These are phyloP conservation scores for Trematocara zebra DNA, from an alignment of 2,113 vertebrate genomes.

Conservation along the genomic window DNA sequence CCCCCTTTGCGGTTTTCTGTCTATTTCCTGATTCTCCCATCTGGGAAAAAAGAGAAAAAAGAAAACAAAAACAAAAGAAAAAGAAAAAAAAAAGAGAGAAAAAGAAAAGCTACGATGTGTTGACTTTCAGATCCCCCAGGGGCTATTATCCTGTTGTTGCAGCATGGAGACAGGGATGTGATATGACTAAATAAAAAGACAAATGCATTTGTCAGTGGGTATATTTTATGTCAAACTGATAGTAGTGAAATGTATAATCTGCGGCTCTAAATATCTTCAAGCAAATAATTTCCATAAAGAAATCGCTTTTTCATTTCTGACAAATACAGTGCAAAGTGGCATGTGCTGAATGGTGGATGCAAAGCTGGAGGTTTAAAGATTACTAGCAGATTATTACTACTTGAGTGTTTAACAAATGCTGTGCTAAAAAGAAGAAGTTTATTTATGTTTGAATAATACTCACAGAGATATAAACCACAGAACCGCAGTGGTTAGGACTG, in stretches of 20 bases:
- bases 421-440: not conserved
- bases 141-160: not conserved
- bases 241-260: not conserved
- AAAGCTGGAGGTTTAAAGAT: not conserved
- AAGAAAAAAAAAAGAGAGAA: not conserved
- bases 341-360: not conserved
- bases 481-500: not conserved
- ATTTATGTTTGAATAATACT: not conserved
- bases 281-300: not conserved
- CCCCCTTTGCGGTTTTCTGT: not conserved
- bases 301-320: not conserved
- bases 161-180: not conserved
- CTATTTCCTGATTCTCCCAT: constrained; percentile 2
- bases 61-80: not conserved
- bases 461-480: not conserved
- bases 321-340: not conserved
- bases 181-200: constrained; percentile 18
- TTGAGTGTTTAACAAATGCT: not conserved
- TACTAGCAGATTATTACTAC: not conserved
- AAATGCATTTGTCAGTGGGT: not conserved
- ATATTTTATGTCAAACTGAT: not conserved
- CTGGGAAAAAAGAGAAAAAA: not conserved
- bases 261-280: not conserved
- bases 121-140: constrained; percentile 1
- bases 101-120: not conserved